phyloP scores from a whole-genome alignment of 2,888 invertebrate genomes.

The Cosmia pyralina region DNA sequence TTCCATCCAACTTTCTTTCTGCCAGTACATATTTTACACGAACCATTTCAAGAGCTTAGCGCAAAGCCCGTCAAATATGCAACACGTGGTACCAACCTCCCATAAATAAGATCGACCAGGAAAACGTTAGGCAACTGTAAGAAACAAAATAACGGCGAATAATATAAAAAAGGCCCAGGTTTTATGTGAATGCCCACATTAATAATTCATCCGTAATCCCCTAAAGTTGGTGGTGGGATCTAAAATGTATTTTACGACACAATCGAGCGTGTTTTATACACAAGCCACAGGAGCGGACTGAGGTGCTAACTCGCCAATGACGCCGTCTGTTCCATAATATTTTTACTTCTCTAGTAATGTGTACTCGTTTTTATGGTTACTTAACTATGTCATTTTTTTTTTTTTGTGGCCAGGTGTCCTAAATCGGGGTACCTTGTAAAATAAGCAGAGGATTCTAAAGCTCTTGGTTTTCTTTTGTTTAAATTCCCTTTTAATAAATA shows the following conservation, averaged over 20 bases:
- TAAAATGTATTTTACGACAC: slow-evolving; percentile 83
- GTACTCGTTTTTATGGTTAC: slow-evolving; percentile 36
- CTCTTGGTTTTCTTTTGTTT: neutral
- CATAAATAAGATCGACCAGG: slow-evolving; percentile 68
- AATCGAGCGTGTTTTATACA: slow-evolving; percentile 79
- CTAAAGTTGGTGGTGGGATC: slow-evolving; percentile 78
- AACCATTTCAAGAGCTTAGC: slow-evolving; percentile 56
- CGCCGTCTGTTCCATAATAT: slow-evolving; percentile 37
- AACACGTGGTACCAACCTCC: slow-evolving; percentile 62
- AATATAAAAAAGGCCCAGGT: slow-evolving; percentile 78
- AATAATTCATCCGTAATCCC: slow-evolving; percentile 88
- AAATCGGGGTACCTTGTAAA: neutral
- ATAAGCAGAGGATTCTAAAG: neutral
- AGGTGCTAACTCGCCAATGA: slow-evolving; percentile 64
- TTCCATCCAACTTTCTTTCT: slow-evolving; percentile 28
- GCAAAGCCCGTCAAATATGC: slow-evolving; percentile 60
- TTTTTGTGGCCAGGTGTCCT: slow-evolving; percentile 11
- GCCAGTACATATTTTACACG: slow-evolving; percentile 51
- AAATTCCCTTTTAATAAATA: no score
- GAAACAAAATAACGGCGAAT: slow-evolving; percentile 71
- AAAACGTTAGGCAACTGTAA: slow-evolving; percentile 61
- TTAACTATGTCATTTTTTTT: neutral
- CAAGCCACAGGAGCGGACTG: slow-evolving; percentile 66
- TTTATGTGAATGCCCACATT: slow-evolving; percentile 85
- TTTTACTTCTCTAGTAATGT: slow-evolving; percentile 47